Evolutionary conservation across 2,113 vertebrate species (phyloP), one percentile per base, ranked within the genome.

Genomic region (Callorhinus ursinus): DNA sequence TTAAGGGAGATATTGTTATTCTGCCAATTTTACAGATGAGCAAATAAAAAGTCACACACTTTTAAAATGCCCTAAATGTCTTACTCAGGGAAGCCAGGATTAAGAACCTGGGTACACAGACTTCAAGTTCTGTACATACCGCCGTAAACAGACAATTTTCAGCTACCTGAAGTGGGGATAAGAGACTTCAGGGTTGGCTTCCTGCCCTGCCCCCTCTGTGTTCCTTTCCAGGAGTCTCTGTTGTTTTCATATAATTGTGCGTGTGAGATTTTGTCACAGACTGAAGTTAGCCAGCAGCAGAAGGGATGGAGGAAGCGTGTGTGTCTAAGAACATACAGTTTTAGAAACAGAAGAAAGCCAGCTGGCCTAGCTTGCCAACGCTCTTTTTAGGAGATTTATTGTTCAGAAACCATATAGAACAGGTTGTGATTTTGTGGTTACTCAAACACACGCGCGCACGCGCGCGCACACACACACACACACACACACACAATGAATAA

Each of bases 251-350:
- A 42, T 88, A 49, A 1, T 57, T 0, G 13, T 86, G 57, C 46
- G 16, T 19, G 7, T 86, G 33, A 67, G 36, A 49, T 26, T 59
- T 2, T 86, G 81, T 69, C 92, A 49, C 79, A 95, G 71, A 19
- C 76, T 3, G 22, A 2, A 42, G 61, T 92, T 14, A 89, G 92
- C 84, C 91, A 1, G 79, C 4, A 88, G 69, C 39, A 95, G 96
- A 96, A 79, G 39, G 55, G 39, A 16, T 63, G 96, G 81, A 96
- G 95, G 72, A 94, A 89, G 77, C n/a, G 19, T 53, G 89, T 82
- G 92, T 83, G 69, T 96, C 92, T 97, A 93, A 95, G 97, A 97
- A 96, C 97, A 77, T 14, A 28, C 72, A 95, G 94, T 97, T 96
- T 94, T 95, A 76, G 97, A 97, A 97, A 87, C 10, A 69, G 90